These are phyloP conservation scores for Colius striatus DNA, from an alignment of 2,113 vertebrate genomes.

Conservation along the genomic window DNA sequence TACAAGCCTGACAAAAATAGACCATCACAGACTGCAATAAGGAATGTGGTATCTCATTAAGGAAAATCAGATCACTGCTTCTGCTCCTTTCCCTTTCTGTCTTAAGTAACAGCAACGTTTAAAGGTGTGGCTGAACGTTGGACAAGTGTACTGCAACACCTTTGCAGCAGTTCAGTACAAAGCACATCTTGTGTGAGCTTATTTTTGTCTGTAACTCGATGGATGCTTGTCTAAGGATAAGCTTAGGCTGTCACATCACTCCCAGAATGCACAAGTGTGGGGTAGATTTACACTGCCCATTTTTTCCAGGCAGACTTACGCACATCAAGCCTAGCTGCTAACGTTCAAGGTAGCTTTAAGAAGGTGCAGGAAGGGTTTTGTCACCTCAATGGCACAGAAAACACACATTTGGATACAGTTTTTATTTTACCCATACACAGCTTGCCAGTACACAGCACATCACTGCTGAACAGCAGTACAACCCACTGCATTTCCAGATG, in stretches of 20 bases:
- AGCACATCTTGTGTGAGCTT: neutral
- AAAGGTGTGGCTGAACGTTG: neutral
- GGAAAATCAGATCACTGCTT: neutral
- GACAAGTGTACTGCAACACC: neutral
- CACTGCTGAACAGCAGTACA: conserved; percentile 50
- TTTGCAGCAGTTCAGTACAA: neutral
- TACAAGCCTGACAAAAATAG: neutral
- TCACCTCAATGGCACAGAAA: neutral
- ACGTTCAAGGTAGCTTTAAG: neutral
- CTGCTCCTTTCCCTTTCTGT: neutral
- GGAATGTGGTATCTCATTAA: neutral
- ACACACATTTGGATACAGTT: neutral
- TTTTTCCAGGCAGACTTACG: neutral
- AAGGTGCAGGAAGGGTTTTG: neutral
- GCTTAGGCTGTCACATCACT: neutral
- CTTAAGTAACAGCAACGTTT: neutral
- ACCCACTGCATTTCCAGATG: conserved; percentile 46
- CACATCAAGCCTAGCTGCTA: neutral
- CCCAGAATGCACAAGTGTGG: neutral
- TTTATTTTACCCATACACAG: conserved; percentile 65
- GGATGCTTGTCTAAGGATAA: conserved; percentile 13
- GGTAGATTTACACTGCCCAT: neutral
- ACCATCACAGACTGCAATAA: neutral
- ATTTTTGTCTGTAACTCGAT: neutral
- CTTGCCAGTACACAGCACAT: conserved; percentile 52